Evolutionary conservation across 2,888 invertebrate species (phyloP), one percentile per base, ranked within the genome.

Genomic region (Agrypnus murinus): DNA sequence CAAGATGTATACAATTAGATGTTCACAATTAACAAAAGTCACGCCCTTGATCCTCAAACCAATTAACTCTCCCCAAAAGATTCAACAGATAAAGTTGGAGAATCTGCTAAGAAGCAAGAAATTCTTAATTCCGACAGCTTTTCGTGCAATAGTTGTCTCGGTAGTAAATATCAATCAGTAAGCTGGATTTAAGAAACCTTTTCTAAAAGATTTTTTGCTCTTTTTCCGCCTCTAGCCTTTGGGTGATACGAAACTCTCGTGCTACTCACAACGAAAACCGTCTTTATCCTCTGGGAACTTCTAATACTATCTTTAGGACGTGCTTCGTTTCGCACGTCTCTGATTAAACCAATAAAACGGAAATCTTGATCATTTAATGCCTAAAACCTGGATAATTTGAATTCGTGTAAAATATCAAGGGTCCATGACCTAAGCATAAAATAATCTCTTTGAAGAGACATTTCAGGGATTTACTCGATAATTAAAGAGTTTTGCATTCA

Each of bases 281-380:
- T 32, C 9, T 32, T 15, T 53, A 15, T 32, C 53, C 57, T 15
- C 19, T 7, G 57, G 57, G 38, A 34, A 6, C 12, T 10, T 57
- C 57, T 40, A 57, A 57, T 57, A 12, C 17, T 31, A 57, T 57
- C 38, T 57, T 57, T 40, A 36, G 38, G 15, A 57, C 57, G 57
- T 57, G 57, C 38, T 57, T 53, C 53, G 36, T 36, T 53, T 53
- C 32, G 34, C 36, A 17, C 32, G 38, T 17, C 57, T 32, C 38
- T 57, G 38, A 57, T 57, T 57, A 57, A 40, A 40, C 57, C 31
- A 50, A 50, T 50, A 50, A 50, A 50, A 50, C 50, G 50, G 25
- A 32, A 50, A 50, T 50, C 31, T 31, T 31, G 32, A 32, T 31
- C 25, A 50, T 50, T 50, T 50, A 31, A 6, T 31, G 19, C 7